These are phyloP conservation scores for Cotesia congregata DNA, from an alignment of 2,888 invertebrate genomes.

Conservation along the genomic window DNA sequence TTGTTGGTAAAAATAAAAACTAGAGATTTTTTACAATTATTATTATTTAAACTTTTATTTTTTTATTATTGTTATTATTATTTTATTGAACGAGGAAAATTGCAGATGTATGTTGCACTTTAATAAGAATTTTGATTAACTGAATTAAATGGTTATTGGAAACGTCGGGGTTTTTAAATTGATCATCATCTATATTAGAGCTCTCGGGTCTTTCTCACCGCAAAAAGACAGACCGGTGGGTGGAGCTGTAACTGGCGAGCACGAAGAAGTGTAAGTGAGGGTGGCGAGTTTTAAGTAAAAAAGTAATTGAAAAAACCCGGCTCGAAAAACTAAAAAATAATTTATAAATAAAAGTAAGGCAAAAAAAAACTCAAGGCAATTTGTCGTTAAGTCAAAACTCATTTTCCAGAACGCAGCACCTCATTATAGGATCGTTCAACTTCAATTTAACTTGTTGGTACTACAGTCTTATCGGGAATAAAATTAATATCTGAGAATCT, in stretches of 20 bases:
- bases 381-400: conserved; percentile 61
- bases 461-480: conserved; percentile 37
- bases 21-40: too few species aligned
- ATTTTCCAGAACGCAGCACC: conserved; percentile 59
- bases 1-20: not conserved
- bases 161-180: conserved; percentile 62
- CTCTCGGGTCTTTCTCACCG: conserved; percentile 36
- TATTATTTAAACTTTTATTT: too few species aligned
- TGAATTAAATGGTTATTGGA: conserved; percentile 69
- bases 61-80: conserved; percentile 55
- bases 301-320: not conserved
- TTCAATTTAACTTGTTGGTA: conserved; percentile 59
- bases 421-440: conserved; percentile 60
- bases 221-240: conserved; percentile 12
- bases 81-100: conserved; percentile 65
- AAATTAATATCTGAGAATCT: conserved; percentile 45
- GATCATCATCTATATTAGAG: conserved; percentile 63
- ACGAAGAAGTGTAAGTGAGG: not conserved
- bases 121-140: conserved; percentile 70
- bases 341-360: conserved; percentile 1
- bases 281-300: conserved; percentile 18
- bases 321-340: conserved; percentile 9
- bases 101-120: conserved; percentile 64
- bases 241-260: not conserved
- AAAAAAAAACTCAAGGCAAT: conserved; percentile 49